Conservation (phyloP, 2,888 invertebrate genomes). For the Lasioglossum vierecki region DNA sequence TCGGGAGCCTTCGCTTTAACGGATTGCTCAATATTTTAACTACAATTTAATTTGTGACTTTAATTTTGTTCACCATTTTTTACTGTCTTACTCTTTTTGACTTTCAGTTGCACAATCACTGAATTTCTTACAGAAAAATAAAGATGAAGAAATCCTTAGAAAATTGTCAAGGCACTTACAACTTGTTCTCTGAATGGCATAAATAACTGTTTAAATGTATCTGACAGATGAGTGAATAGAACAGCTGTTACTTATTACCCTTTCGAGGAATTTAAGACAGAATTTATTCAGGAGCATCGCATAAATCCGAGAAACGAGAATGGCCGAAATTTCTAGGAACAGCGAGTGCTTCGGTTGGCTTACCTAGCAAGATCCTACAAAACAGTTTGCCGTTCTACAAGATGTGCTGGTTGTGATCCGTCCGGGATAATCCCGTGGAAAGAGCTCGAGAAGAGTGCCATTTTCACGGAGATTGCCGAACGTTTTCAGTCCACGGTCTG, state of each 20-base stretch:
- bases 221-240: neutral
- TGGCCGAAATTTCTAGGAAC: neutral
- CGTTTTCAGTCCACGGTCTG: constrained; percentile 20
- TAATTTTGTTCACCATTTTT: neutral
- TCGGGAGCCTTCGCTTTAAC: no score
- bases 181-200: neutral
- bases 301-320: neutral
- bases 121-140: no score
- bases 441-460: neutral
- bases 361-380: neutral
- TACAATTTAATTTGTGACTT: neutral
- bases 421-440: neutral
- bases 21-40: no score
- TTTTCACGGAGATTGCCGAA: neutral
- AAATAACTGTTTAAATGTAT: neutral
- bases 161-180: neutral
- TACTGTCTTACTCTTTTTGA: neutral
- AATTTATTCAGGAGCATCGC: neutral
- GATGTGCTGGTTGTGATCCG: neutral
- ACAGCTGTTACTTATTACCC: neutral
- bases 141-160: neutral
- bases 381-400: neutral
- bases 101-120: no score
- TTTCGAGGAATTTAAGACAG: neutral
- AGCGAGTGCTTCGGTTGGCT: constrained; percentile 1